Base-by-base conservation (phyloP, 2,797 vertebrate genomes). In the Hemitrygon akajei region DNA sequence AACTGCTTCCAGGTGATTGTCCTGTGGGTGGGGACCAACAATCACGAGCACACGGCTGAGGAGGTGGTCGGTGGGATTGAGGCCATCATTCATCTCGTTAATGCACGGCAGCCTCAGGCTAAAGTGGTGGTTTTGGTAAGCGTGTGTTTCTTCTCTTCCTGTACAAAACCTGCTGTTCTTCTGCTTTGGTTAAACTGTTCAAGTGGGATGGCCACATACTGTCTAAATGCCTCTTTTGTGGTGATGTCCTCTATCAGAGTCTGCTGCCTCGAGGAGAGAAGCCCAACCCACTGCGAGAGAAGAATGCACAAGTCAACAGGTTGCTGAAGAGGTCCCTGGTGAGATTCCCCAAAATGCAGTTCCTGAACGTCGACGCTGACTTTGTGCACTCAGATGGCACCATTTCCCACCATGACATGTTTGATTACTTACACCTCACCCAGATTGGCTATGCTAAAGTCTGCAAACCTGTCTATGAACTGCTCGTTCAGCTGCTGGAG, bases 21-120 rank as follows among this genome's bases (percentile, higher is more conserved):
- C 94, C 95, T 99, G 95, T 99, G 99, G 98, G 98, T 99, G 93
- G 98, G 99, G 96, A 99, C 98, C 96, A 99, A 99, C 95, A 99
- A 99, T 95, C 97, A 99, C 0, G 96, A 98, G 94, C 98, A 99
- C 96, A 97, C 98, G 0, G 98, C 98, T 0, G 98, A 99, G 94
- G 98, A 99, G 95, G 97, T 99, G 34, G 98, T 98, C 5, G 98
- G 98, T 80, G 99, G 99, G 58, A 97, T 99, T 27, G 96, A 98
- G 95, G 97, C 98, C 25, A 98, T 99, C 18, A 97, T 97, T 93
- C 97, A 96, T 93, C 97, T 98, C 94, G 97, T 99, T 94, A 98
- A 97, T 94, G 95, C 96, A 66, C 96, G 95, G 94, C 97, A 99
- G 94, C 97, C 98, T 40, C 98, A 98, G 95, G 98, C 98, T 94